A percentile compares a stretch with the other conserved stretches of the same genome.
Conservation (phyloP, 2,888 invertebrate species). For the Opisthograptis luteolata region DNA sequence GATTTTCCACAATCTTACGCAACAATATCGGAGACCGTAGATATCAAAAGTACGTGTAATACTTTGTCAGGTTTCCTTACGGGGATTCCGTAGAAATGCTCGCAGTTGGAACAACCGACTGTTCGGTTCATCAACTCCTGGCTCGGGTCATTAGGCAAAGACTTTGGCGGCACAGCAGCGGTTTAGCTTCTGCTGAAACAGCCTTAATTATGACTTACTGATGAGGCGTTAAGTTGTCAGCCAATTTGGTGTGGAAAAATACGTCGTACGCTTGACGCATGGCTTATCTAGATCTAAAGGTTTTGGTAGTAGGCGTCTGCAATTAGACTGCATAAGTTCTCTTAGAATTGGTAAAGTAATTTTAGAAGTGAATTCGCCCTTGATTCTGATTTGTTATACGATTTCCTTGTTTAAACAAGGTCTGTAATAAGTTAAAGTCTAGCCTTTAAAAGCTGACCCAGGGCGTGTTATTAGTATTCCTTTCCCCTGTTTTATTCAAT, state of each 20-base stretch:
- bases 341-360: too few relatives aligned
- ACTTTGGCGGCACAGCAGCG: conserved; percentile 30
- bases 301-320: too few relatives aligned
- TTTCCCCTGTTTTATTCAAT: too few relatives aligned
- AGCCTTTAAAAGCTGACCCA: too few relatives aligned
- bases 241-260: conserved; percentile 12
- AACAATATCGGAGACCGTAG: conserved; percentile 39
- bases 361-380: too few relatives aligned
- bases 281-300: background rate
- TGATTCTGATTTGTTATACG: too few relatives aligned
- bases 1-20: conserved; percentile 31
- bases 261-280: background rate
- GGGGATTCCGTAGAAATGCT: conserved; percentile 65
- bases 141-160: conserved; percentile 38
- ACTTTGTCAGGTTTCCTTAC: conserved; percentile 59
- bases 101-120: conserved; percentile 33
- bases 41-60: conserved; percentile 64
- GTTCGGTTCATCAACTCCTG: conserved; percentile 55
- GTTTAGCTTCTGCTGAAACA: conserved; percentile 25
- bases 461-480: background rate
- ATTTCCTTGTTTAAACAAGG: too few relatives aligned
- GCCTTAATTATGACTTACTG: conserved; percentile 19
- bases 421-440: too few relatives aligned
- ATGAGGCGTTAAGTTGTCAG: conserved; percentile 19
- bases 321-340: too few relatives aligned